phyloP scores from a whole-genome alignment of 2,797 vertebrate genomes.

The Pelodytes ibericus region DNA sequence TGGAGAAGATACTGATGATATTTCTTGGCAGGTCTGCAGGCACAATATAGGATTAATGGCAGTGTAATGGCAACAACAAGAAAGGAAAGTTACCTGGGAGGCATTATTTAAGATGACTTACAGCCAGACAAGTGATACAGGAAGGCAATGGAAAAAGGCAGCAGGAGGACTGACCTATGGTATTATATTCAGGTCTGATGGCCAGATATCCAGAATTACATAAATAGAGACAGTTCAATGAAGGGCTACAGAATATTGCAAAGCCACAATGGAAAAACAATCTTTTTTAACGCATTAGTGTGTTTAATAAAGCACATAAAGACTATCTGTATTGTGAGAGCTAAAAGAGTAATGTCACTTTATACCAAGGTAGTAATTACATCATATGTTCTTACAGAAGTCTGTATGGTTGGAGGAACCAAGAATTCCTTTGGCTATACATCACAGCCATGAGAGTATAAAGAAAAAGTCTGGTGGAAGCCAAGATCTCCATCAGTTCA shows the following conservation, averaged over 20 bases:
- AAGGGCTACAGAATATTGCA: neutral
- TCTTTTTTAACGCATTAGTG: neutral
- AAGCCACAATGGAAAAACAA: neutral
- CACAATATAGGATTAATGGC: neutral
- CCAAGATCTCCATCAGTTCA: too few species aligned
- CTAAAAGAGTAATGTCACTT: too few species aligned
- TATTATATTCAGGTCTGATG: neutral
- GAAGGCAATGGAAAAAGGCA: neutral
- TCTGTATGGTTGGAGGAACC: too few species aligned
- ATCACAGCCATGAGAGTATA: too few species aligned
- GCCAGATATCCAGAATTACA: neutral
- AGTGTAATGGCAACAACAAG: neutral
- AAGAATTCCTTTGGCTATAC: too few species aligned
- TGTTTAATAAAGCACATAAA: neutral
- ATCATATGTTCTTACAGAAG: too few species aligned
- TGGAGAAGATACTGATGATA: neutral
- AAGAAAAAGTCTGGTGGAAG: too few species aligned
- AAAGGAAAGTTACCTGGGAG: neutral
- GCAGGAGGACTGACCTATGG: neutral
- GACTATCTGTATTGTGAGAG: too few species aligned
- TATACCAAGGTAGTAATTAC: too few species aligned
- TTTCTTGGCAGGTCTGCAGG: neutral
- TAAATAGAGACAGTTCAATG: constrained; percentile 1
- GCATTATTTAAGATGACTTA: neutral
- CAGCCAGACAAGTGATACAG: neutral